Percentiles rank a stretch among this genome's conserved stretches.
Conservation (phyloP, 2,888 invertebrate genomes). For the Acleris emargana region DNA sequence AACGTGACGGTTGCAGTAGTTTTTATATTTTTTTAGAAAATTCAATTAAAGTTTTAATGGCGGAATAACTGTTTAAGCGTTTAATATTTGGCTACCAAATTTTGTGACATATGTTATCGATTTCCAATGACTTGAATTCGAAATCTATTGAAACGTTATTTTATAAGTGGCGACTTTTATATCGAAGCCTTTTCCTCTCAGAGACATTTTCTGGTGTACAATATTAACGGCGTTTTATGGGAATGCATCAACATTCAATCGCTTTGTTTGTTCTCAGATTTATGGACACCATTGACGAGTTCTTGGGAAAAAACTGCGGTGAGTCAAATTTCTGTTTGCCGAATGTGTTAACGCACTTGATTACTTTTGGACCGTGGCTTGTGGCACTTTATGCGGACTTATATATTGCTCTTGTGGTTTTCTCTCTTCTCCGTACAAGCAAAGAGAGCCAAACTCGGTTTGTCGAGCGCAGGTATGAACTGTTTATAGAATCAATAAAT, state of each 20-base stretch:
- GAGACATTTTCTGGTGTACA: background rate
- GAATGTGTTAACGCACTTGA: constrained; percentile 56
- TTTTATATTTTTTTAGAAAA: constrained; percentile 75
- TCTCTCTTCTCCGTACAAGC: constrained; percentile 57
- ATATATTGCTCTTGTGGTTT: constrained; percentile 59
- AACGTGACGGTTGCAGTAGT: constrained; percentile 69
- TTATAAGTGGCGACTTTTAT: constrained; percentile 3
- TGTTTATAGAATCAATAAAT: constrained; percentile 21
- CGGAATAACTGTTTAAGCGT: constrained; percentile 66
- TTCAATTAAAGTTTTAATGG: constrained; percentile 78
- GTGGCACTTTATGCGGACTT: constrained; percentile 52
- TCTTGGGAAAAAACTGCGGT: constrained; percentile 67
- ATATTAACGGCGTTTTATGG: constrained; percentile 10
- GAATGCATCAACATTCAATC: constrained; percentile 44
- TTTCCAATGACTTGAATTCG: constrained; percentile 36
- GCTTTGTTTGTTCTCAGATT: constrained; percentile 72
- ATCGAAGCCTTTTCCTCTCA: background rate
- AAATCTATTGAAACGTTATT: constrained; percentile 6
- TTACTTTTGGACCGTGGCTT: constrained; percentile 56
- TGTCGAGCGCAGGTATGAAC: constrained; percentile 52
- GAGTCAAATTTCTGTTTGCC: constrained; percentile 65
- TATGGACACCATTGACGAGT: constrained; percentile 68
- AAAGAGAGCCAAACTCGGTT: constrained; percentile 51
- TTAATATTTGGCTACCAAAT: constrained; percentile 67
- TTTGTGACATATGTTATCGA: constrained; percentile 49